phyloP scores from a whole-genome alignment of 1,140 invertebrate genomes.

The Drosophila athabasca region DNA sequence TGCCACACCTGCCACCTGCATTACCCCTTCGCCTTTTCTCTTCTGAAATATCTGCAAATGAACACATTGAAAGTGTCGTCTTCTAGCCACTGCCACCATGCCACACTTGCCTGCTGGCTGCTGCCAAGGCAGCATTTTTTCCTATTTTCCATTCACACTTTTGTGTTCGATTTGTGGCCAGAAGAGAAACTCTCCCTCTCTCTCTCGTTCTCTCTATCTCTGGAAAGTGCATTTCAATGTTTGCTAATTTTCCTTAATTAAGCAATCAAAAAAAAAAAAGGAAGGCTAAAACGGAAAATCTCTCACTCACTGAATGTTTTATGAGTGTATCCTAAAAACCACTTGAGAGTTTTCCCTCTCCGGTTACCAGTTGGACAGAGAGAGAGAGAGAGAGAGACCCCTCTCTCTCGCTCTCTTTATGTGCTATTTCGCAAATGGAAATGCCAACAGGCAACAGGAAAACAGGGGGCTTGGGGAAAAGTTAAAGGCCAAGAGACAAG shows the following conservation, averaged over 20 bases:
- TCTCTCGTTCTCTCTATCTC: not conserved
- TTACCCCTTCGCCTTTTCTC: not conserved
- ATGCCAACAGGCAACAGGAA: slow-evolving; percentile 7
- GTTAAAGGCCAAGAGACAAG: slow-evolving; percentile 23
- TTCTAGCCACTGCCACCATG: slow-evolving; percentile 25
- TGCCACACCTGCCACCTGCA: slow-evolving; percentile 10
- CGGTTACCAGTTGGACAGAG: no score
- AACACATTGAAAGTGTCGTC: slow-evolving; percentile 66
- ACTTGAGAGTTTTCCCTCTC: slow-evolving; percentile 21
- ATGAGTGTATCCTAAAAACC: slow-evolving; percentile 16
- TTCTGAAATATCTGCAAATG: slow-evolving; percentile 47
- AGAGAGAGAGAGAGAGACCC: not conserved
- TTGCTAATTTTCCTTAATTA: slow-evolving; percentile 35
- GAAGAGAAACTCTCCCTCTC: not conserved
- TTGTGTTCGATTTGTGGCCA: slow-evolving; percentile 10
- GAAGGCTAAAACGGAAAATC: no score
- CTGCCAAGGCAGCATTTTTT: not conserved
- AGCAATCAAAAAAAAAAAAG: no score
- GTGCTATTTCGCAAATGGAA: slow-evolving; percentile 16
- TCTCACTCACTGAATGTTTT: slow-evolving; percentile 22
- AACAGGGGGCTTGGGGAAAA: not conserved
- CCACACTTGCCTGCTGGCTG: not conserved
- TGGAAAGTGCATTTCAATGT: slow-evolving; percentile 41
- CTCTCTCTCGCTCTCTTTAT: no score
- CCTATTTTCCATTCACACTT: not conserved